Evolutionary conservation across 2,888 invertebrate species (phyloP).

Genomic region (Xestia ashworthii): DNA sequence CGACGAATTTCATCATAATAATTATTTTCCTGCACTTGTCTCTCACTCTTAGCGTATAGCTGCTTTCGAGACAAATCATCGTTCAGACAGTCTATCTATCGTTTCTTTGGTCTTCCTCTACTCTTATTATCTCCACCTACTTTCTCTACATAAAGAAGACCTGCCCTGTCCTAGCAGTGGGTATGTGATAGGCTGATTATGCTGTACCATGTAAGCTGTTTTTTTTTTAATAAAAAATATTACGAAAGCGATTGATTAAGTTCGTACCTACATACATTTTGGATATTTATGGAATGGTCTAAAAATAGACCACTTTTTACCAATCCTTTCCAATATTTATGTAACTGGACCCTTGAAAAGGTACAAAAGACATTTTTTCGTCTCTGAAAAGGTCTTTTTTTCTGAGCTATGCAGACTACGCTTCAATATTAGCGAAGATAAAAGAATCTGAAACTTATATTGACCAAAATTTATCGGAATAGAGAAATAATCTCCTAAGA

Average conservation of each 20-base stretch:
- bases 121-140: too few species aligned
- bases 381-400: not conserved
- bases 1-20: not conserved
- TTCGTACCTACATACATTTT: not conserved
- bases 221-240: not conserved
- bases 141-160: not conserved
- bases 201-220: not conserved
- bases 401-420: not conserved
- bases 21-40: not conserved
- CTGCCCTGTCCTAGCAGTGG: not conserved
- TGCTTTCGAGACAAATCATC: too few species aligned
- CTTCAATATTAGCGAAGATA: not conserved
- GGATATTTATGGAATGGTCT: not conserved
- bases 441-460: not conserved
- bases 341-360: constrained; percentile 12
- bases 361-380: constrained; percentile 3
- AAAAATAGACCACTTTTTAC: not conserved
- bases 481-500: not conserved
- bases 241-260: not conserved
- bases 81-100: not conserved
- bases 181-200: not conserved
- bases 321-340: not conserved
- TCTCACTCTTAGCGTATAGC: too few species aligned
- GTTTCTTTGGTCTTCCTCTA: too few species aligned
- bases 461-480: not conserved